These are phyloP conservation scores for Natator depressus DNA, from an alignment of 2,113 vertebrate species.

Conservation along the genomic window DNA sequence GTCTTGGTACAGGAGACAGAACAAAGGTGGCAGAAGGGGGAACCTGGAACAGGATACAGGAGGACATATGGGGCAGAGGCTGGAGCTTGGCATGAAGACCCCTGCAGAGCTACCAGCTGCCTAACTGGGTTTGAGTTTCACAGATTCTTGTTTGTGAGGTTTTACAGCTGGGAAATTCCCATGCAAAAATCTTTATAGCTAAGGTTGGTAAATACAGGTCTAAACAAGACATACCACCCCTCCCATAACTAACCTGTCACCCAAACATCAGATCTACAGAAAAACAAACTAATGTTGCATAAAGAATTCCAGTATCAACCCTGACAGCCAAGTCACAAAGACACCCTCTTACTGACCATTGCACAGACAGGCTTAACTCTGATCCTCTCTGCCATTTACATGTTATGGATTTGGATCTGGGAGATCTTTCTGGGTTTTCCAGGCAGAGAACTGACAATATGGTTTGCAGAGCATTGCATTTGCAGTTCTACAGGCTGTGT, in stretches of 20 bases:
- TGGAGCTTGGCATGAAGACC: background rate
- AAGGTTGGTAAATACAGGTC: conserved; percentile 5
- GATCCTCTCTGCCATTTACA: background rate
- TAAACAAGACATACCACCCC: conserved; percentile 1
- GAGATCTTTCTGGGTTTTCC: background rate
- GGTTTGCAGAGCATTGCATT: background rate
- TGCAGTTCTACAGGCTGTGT: background rate
- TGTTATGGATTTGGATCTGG: background rate
- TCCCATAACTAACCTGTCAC: background rate
- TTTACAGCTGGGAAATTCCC: conserved; percentile 29
- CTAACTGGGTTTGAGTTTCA: conserved; percentile 17
- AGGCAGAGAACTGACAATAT: background rate
- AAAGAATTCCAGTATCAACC: background rate
- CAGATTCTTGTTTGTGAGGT: background rate
- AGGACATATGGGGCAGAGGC: background rate
- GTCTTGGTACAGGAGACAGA: background rate
- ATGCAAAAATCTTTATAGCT: background rate
- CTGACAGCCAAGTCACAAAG: background rate
- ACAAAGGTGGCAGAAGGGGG: background rate
- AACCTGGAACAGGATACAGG: background rate
- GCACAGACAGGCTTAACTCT: background rate
- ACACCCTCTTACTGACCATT: background rate
- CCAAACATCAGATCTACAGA: conserved; percentile 49
- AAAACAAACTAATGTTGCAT: conserved; percentile 8
- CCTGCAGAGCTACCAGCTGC: background rate